These are phyloP conservation scores for Spisula subtruncata DNA, from an alignment of 2,888 invertebrate species.

Conservation along the genomic window DNA sequence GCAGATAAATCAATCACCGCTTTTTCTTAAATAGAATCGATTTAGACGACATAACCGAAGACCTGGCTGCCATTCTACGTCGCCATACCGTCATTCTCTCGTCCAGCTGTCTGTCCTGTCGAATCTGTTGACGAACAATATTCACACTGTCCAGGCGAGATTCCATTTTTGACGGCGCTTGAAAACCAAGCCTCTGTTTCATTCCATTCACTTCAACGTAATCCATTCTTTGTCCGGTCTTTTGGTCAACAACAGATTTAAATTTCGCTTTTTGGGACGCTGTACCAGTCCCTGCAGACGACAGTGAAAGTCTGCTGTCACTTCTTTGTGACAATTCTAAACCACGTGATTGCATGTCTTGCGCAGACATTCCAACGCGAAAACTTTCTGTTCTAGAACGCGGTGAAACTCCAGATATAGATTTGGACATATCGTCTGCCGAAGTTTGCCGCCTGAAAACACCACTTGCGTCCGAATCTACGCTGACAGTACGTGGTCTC, in stretches of 20 bases:
- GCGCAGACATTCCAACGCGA: constrained; percentile 19
- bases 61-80: constrained; percentile 58
- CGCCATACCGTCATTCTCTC: constrained; percentile 67
- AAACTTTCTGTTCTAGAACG: not conserved
- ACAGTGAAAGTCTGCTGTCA: constrained; percentile 23
- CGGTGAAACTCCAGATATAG: not conserved
- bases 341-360: constrained; percentile 29
- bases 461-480: constrained; percentile 1
- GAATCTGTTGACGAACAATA: constrained; percentile 64
- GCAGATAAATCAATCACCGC: not conserved
- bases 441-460: not conserved
- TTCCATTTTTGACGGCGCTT: constrained; percentile 56
- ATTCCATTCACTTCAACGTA: not conserved
- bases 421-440: constrained; percentile 12
- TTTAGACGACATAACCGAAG: constrained; percentile 29
- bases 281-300: not conserved
- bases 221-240: not conserved
- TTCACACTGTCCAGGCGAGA: constrained; percentile 50
- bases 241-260: not conserved
- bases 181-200: constrained; percentile 36
- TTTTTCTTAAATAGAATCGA: not conserved
- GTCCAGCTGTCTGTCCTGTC: constrained; percentile 57
- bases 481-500: constrained; percentile 1
- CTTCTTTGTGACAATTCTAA: not conserved
- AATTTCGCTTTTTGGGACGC: not conserved